Percentiles rank a stretch among this genome's conserved stretches.
These are phyloP conservation scores for Protobothrops mucrosquamatus DNA, from an alignment of 2,113 vertebrate genomes.

Conservation along the genomic window DNA sequence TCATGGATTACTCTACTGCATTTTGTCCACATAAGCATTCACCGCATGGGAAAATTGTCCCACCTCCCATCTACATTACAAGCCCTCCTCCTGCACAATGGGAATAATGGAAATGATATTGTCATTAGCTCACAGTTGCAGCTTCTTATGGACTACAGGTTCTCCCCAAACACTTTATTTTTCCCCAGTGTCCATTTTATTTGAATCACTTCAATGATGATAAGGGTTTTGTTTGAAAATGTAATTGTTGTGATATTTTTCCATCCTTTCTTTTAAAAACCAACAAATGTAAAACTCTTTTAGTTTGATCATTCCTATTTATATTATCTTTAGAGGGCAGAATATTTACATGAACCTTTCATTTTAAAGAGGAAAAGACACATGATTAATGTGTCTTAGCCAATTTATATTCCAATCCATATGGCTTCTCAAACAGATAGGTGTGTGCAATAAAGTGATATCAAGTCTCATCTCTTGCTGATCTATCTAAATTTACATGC, in stretches of 20 bases:
- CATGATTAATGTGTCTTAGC: conserved; percentile 45
- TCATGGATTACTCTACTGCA: background rate
- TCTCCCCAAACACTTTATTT: background rate
- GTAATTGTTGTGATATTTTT: background rate
- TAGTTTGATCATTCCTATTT: conserved; percentile 42
- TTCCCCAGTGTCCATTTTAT: conserved; percentile 6
- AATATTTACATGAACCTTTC: conserved; percentile 31
- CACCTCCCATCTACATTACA: background rate
- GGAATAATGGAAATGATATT: background rate
- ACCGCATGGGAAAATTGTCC: conserved; percentile 17
- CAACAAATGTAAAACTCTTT: background rate
- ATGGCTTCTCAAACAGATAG: conserved; percentile 33
- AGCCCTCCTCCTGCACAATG: background rate
- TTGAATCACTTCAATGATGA: conserved; percentile 36
- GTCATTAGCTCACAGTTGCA: background rate
- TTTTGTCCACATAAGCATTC: conserved; percentile 2
- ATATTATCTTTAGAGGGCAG: conserved; percentile 26
- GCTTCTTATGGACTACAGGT: background rate
- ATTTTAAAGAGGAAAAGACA: conserved; percentile 32
- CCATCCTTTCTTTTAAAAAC: background rate
- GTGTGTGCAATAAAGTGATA: conserved; percentile 46
- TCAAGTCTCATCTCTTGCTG: conserved; percentile 41
- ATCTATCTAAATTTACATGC: conserved; percentile 55
- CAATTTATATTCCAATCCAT: conserved; percentile 51
- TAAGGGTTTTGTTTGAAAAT: background rate